phyloP scores from a whole-genome alignment of 2,797 vertebrate genomes.

The Coilia nasus region DNA sequence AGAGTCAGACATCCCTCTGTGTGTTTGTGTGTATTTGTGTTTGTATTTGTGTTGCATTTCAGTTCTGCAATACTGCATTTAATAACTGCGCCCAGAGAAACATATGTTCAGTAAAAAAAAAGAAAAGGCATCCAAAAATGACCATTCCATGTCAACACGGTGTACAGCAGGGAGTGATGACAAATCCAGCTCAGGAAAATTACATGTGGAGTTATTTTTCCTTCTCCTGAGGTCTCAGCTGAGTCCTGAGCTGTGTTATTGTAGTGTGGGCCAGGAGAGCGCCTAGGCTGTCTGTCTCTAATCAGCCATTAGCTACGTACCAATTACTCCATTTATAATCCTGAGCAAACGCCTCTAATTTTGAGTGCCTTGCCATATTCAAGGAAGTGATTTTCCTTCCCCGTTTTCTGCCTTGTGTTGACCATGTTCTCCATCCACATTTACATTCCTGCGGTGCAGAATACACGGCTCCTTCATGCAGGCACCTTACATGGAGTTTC shows the following conservation, averaged over 20 bases:
- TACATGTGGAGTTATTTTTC: neutral
- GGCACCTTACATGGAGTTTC: neutral
- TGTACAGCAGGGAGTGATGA: neutral
- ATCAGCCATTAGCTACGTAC: conserved; percentile 73
- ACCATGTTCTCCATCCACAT: conserved; percentile 29
- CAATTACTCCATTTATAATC: conserved; percentile 77
- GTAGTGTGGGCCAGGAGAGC: neutral
- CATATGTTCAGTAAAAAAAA: neutral
- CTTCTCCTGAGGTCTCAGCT: neutral
- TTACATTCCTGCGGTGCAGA: conserved; percentile 57
- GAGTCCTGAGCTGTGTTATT: conserved; percentile 2
- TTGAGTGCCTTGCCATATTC: conserved; percentile 53
- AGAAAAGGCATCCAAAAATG: neutral
- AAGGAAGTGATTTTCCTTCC: conserved; percentile 55
- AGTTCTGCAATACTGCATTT: neutral
- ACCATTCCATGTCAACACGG: neutral
- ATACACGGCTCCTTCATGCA: conserved; percentile 21
- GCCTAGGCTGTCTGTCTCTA: conserved; percentile 65
- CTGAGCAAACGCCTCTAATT: conserved; percentile 69
- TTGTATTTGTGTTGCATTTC: neutral
- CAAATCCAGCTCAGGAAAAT: neutral
- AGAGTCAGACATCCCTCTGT: neutral
- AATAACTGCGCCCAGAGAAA: neutral
- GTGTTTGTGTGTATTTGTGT: neutral
- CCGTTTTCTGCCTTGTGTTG: conserved; percentile 10